Base-by-base conservation (phyloP, 2,113 vertebrate genomes). In the Cichladusa arquata region DNA sequence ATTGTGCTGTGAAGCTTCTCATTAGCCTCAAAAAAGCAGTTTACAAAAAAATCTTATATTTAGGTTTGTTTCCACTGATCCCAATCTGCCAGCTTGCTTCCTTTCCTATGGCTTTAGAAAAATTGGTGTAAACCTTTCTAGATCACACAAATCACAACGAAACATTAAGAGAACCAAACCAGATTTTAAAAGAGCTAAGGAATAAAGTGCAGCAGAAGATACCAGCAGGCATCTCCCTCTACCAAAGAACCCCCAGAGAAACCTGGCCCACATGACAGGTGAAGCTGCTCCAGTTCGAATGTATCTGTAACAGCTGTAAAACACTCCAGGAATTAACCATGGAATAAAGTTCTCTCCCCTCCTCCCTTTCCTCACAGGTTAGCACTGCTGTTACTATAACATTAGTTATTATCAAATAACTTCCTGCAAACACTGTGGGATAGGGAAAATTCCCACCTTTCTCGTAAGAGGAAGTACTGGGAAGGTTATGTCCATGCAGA, bases 1-100 rank as follows among this genome's bases (percentile, higher is more conserved):
- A 96, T 92, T 93, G 86, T 62, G 26, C 87, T 73, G 31, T 74
- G 77, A 96, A 79, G 94, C 40, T 95, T 95, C 96, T 97, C 93
- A 61, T 93, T 78, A 93, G 36, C 67, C 73, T 77, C 88, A 87
- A n/a, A 89, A 56, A 96, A 95, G 95, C 60, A 61, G 60, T 92
- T 93, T 73, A 65, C 48, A 29, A 77, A 70, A 56, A 60, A 40
- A 19, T 31, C 51, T 54, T 20, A 8, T 23, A 66, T 93, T 91
- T 79, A 58, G 73, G 44, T 92, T 83, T 67, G 84, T 58, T 92
- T 92, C 71, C 73, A 81, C 33, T 15, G 19, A 67, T 96, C 5
- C 5, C 4, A 81, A n/a, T 36, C 31, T 72, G 80, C 62, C 77
- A 82, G 83, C 56, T 94, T 89, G 47, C 66, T 94, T 92, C 48